Conservation (phyloP, 1,140 invertebrate genomes). For the Leguminivora glycinivorella region DNA sequence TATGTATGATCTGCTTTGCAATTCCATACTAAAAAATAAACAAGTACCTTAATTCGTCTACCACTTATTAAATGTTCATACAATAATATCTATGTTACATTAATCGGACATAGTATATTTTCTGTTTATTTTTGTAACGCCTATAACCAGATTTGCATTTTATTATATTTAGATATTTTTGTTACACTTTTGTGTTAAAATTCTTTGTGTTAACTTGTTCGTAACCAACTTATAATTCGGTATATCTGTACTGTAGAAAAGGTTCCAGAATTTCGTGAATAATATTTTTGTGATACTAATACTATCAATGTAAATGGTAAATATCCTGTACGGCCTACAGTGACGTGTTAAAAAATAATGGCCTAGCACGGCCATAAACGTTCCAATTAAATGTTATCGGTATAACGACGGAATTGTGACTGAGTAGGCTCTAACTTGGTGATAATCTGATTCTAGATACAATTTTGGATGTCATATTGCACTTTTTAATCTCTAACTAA, state of each 20-base stretch:
- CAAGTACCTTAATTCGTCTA: slow-evolving; percentile 1
- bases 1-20: background rate
- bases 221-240: background rate
- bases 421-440: background rate
- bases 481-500: background rate
- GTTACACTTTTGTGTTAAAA: slow-evolving; percentile 13
- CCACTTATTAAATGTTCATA: background rate
- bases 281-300: background rate
- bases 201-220: background rate
- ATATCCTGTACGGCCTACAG: background rate
- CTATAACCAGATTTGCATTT: slow-evolving; percentile 27
- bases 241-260: background rate
- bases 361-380: background rate
- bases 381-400: slow-evolving; percentile 4
- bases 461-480: background rate
- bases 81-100: slow-evolving; percentile 3
- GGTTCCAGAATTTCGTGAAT: background rate
- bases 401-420: background rate
- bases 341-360: background rate
- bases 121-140: slow-evolving; percentile 6
- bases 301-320: background rate
- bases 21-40: background rate
- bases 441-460: slow-evolving; percentile 3
- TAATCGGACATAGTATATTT: background rate
- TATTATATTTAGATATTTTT: background rate